phyloP scores from a whole-genome alignment of 2,888 invertebrate genomes.

The Coenonympha arcania region DNA sequence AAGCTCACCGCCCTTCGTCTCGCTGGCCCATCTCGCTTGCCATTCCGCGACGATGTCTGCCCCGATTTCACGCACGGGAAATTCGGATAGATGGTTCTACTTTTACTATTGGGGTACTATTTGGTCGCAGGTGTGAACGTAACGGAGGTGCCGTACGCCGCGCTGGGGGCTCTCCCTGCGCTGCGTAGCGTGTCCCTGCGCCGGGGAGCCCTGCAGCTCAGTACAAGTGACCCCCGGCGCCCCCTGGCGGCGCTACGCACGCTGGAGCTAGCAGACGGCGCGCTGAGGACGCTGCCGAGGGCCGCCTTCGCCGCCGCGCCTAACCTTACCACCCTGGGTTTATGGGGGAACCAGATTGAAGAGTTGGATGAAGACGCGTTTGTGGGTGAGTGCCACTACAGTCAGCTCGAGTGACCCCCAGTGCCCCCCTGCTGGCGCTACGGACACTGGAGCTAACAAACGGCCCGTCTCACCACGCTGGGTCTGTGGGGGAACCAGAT shows the following conservation, averaged over 20 bases:
- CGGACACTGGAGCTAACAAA: too few relatives aligned
- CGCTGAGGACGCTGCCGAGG: constrained; percentile 3
- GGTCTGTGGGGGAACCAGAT: too few relatives aligned
- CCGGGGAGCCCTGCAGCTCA: constrained; percentile 17
- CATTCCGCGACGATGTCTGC: too few relatives aligned
- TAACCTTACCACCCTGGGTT: constrained; percentile 24
- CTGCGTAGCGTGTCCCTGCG: constrained; percentile 17
- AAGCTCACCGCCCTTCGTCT: too few relatives aligned
- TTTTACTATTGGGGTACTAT: too few relatives aligned
- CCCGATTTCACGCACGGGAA: too few relatives aligned
- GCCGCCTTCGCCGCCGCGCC: constrained; percentile 31
- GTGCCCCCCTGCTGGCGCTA: too few relatives aligned
- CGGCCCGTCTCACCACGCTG: too few relatives aligned
- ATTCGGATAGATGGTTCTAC: too few relatives aligned
- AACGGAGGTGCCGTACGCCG: constrained; percentile 20
- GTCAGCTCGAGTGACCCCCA: neutral
- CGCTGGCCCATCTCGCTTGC: too few relatives aligned
- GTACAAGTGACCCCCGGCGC: neutral
- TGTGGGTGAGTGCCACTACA: constrained; percentile 22
- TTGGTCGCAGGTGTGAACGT: constrained; percentile 10
- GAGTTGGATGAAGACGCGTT: constrained; percentile 30
- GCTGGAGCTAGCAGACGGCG: constrained; percentile 22
- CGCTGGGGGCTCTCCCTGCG: constrained; percentile 17
- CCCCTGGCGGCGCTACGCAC: constrained; percentile 10
- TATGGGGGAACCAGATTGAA: constrained; percentile 26